Base-by-base conservation (phyloP, 2,888 invertebrate genomes). In the Agriotes lineatus region DNA sequence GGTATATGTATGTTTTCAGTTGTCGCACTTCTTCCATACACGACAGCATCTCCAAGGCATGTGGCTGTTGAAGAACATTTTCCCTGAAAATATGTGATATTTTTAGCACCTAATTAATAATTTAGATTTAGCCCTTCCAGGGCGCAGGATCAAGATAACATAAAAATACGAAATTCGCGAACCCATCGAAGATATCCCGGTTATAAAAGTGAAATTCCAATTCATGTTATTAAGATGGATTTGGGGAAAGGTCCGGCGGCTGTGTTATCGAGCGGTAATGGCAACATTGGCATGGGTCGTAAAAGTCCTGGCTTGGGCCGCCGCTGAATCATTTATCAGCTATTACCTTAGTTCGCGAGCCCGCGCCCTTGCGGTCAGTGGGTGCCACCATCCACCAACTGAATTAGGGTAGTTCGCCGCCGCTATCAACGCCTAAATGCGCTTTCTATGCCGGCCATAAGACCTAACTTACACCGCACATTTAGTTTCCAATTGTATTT, bases 391-490 rank as follows among this genome's bases (percentile, higher is more conserved):
- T 64, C 68, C 59, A 68, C 69, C 64, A 70, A 68, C 74, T 70
- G 70, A 39, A 60, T 69, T 70, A 54, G 69, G 71, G 67, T 70
- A 72, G 60, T 58, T 70, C 69, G 76, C 77, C 76, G 73, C 75
- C 74, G 79, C 81, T 77, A 82, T 82, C 82, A 81, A 82, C 78
- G 80, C 81, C 81, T 81, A 82, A 83, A 83, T 82, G 82, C 76
- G 79, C 82, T 79, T 82, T 83, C 67, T 82, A 81, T 79, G 76
- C 76, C 67, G 77, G 78, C 81, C 77, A 79, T 81, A 82, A 81
- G 81, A 79, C 78, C 76, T 72, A 81, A 83, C 81, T 82, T 82
- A 83, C 80, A 75, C 80, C 25, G 25, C 25, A 25, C 25, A 25
- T 25, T 25, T 25, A 25, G 25, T 25, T 25, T 25, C 25, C 25